These are phyloP conservation scores for Galeopsomyia nigrocyanea DNA, from an alignment of 2,888 invertebrate species.

Conservation along the genomic window DNA sequence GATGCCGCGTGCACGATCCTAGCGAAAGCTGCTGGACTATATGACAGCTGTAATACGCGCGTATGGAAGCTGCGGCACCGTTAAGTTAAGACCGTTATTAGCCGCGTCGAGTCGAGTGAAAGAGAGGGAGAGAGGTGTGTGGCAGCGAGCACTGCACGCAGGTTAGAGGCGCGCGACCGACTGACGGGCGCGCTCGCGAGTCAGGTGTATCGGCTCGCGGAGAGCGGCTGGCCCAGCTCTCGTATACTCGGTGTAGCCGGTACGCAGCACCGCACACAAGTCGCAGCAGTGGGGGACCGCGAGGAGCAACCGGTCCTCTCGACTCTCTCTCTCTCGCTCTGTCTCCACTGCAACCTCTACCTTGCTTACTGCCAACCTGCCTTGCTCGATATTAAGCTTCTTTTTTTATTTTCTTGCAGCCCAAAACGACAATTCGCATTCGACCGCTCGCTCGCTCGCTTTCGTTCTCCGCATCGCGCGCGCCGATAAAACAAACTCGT, in stretches of 20 bases:
- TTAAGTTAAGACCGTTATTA: not conserved
- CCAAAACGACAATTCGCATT: no score
- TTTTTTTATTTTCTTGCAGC: not conserved
- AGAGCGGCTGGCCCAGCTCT: not conserved
- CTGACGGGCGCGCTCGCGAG: not conserved
- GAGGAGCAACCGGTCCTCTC: conserved; percentile 39
- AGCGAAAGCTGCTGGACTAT: no score
- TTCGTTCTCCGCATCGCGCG: not conserved
- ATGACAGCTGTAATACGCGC: no score
- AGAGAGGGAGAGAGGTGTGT: conserved; percentile 5
- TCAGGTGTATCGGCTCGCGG: not conserved
- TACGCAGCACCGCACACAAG: conserved; percentile 20
- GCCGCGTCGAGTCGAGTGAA: not conserved
- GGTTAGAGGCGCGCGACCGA: no score
- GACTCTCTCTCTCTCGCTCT: conserved; percentile 41
- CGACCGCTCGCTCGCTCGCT: no score
- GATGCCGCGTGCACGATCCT: no score
- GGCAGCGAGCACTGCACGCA: conserved; percentile 44
- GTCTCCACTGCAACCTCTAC: not conserved
- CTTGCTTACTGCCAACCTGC: not conserved
- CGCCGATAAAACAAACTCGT: not conserved
- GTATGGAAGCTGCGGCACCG: conserved; percentile 4
- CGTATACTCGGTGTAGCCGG: not conserved
- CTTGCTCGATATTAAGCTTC: not conserved
- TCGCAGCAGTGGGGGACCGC: conserved; percentile 23